These are phyloP conservation scores for Leucozona laternaria DNA, from an alignment of 2,888 invertebrate species.

Conservation along the genomic window DNA sequence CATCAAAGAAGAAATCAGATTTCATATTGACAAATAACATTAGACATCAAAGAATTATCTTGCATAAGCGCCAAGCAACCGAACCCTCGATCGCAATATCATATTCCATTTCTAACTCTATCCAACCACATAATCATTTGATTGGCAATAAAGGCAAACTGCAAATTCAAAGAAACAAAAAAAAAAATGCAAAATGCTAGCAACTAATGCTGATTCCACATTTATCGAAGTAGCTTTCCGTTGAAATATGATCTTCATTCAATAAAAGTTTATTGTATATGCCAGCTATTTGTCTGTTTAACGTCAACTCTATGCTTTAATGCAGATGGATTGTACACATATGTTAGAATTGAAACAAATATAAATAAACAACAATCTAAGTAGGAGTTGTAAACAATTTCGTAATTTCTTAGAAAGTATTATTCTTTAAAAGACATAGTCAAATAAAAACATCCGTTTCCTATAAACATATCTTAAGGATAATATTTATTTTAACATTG, in stretches of 20 bases:
- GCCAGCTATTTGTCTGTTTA: neutral
- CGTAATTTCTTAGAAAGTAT: too few species aligned
- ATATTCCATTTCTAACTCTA: neutral
- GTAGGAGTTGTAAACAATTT: neutral
- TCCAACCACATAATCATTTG: conserved; percentile 6
- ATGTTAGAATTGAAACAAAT: neutral
- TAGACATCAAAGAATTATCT: neutral
- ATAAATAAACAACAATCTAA: neutral
- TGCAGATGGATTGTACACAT: neutral
- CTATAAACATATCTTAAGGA: too few species aligned
- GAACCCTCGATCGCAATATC: neutral
- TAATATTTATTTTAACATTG: too few species aligned
- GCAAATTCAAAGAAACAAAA: neutral
- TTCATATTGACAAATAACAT: neutral
- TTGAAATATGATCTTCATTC: conserved; percentile 7
- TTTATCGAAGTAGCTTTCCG: neutral
- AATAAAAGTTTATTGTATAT: neutral
- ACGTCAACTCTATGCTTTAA: neutral
- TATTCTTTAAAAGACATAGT: too few species aligned
- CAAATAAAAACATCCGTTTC: neutral
- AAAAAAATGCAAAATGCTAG: neutral
- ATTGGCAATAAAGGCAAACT: conserved; percentile 19
- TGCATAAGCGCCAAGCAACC: neutral
- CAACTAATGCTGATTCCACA: neutral
- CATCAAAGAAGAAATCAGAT: neutral